Percentiles rank a stretch among this genome's conserved stretches.
Conservation (phyloP, 2,113 vertebrate species). For the Scytalopus superciliaris region DNA sequence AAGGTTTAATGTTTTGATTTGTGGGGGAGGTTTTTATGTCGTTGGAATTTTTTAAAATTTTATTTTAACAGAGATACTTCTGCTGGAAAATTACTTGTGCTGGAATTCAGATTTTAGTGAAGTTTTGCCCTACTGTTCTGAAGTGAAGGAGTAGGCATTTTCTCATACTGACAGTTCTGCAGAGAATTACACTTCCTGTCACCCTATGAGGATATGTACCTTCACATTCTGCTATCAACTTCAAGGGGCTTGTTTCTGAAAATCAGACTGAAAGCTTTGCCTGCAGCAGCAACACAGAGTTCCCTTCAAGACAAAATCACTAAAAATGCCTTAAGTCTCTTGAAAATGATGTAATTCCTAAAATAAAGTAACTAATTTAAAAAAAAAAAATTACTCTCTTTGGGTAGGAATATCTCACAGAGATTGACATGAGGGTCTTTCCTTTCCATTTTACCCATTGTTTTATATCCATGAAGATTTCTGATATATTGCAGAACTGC, state of each 20-base stretch:
- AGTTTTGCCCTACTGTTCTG: background rate
- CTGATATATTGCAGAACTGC: background rate
- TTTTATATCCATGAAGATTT: background rate
- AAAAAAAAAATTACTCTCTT: background rate
- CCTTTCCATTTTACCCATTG: background rate
- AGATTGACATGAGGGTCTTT: background rate
- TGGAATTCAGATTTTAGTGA: background rate
- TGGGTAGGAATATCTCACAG: background rate
- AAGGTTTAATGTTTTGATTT: background rate
- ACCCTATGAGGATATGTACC: background rate
- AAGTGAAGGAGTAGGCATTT: background rate
- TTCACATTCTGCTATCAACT: background rate
- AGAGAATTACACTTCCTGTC: background rate
- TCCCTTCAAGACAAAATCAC: background rate
- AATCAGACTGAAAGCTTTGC: background rate
- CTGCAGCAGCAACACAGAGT: background rate
- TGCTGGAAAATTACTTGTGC: background rate
- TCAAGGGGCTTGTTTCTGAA: background rate
- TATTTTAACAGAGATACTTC: background rate
- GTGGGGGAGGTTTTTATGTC: too few relatives aligned
- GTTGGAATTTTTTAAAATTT: background rate
- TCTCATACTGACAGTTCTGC: background rate
- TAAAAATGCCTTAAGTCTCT: background rate
- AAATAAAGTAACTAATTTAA: background rate
- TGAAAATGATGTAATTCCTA: background rate